Percentiles rank a stretch among this genome's conserved stretches.
Conservation (phyloP, 1,140 invertebrate species). For the Pseudomyrmex concolor region DNA sequence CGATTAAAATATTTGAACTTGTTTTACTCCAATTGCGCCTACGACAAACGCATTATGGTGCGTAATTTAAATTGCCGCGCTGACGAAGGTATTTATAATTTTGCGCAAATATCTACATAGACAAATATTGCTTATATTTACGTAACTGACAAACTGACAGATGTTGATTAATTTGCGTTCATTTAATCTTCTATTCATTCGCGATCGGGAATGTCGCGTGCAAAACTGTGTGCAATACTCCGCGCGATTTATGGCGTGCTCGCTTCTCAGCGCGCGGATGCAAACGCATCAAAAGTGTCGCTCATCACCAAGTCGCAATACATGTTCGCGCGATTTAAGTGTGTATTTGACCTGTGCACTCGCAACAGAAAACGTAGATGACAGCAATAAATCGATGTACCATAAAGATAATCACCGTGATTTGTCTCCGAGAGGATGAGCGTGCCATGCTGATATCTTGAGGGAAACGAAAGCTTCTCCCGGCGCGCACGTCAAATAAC, state of each 20-base stretch:
- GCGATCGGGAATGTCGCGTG: not conserved
- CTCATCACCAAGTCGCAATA: not conserved
- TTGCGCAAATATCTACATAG: too few relatives aligned
- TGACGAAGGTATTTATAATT: too few relatives aligned
- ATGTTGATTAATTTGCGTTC: not conserved
- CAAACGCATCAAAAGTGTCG: not conserved
- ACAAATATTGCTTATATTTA: too few relatives aligned
- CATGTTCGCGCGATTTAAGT: not conserved
- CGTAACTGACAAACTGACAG: too few relatives aligned
- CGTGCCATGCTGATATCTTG: slow-evolving; percentile 11
- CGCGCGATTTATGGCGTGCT: not conserved
- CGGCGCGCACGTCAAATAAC: slow-evolving; percentile 19
- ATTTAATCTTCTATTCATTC: not conserved
- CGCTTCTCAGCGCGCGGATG: not conserved
- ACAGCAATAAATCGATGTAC: slow-evolving; percentile 50
- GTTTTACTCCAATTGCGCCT: too few relatives aligned
- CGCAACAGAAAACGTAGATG: slow-evolving; percentile 2
- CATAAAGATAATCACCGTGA: slow-evolving; percentile 61
- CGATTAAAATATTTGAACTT: too few relatives aligned
- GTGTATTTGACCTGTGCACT: slow-evolving; percentile 18
- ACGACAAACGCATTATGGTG: too few relatives aligned
- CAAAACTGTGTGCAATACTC: not conserved
- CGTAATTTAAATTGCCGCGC: too few relatives aligned
- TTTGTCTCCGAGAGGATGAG: slow-evolving; percentile 50
- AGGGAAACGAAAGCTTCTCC: slow-evolving; percentile 19